Evolutionary conservation across 2,888 invertebrate species (phyloP).

Genomic region (Artemia sp.): DNA sequence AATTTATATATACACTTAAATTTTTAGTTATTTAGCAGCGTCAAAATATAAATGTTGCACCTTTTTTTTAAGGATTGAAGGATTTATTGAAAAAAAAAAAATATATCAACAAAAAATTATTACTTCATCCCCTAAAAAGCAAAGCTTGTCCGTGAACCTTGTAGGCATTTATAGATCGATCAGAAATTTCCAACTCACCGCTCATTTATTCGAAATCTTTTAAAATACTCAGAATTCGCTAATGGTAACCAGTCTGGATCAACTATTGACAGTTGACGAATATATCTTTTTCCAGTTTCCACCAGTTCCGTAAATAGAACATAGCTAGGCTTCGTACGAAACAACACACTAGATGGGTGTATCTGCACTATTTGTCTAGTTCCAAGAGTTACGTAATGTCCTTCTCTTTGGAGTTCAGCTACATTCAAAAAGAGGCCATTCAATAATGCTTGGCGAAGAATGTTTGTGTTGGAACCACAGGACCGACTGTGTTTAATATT

Average conservation of each 20-base stretch:
- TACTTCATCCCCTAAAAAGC: too few species aligned
- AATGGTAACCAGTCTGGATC: slow-evolving; percentile 55
- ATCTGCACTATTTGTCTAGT: slow-evolving; percentile 52
- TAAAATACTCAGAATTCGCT: slow-evolving; percentile 2
- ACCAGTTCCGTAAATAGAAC: slow-evolving; percentile 71
- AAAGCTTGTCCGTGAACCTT: too few species aligned
- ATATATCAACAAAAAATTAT: too few species aligned
- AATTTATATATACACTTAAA: too few species aligned
- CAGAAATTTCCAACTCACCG: too few species aligned
- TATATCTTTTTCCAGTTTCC: slow-evolving; percentile 62
- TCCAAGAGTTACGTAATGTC: slow-evolving; percentile 46
- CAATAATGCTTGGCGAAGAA: slow-evolving; percentile 53
- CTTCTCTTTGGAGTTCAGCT: slow-evolving; percentile 58
- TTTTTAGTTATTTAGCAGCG: too few species aligned
- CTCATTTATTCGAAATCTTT: slow-evolving; percentile 2
- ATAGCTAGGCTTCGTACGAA: slow-evolving; percentile 50
- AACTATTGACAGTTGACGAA: slow-evolving; percentile 57
- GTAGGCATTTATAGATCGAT: too few species aligned
- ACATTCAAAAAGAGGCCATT: slow-evolving; percentile 69
- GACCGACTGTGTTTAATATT: slow-evolving; percentile 43
- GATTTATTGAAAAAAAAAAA: too few species aligned
- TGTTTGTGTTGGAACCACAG: slow-evolving; percentile 38
- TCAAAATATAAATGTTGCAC: too few species aligned
- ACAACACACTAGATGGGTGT: slow-evolving; percentile 66
- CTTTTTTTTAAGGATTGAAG: too few species aligned